A percentile compares a stretch with the other conserved stretches of the same genome.
Evolutionary conservation across 1,140 invertebrate species (phyloP).

Genomic region (Ruditapes philippinarum): DNA sequence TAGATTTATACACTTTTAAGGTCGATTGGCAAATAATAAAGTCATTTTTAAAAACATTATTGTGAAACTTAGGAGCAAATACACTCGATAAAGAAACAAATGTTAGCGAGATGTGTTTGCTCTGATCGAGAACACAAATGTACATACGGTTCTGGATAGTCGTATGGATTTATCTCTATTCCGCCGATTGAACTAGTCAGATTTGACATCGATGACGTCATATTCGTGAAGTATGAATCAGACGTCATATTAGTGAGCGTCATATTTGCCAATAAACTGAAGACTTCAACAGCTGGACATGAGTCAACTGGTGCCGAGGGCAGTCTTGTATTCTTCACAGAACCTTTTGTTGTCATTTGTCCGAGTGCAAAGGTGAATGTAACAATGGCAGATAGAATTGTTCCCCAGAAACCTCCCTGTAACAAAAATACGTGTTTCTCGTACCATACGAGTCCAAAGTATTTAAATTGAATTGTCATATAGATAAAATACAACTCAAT

Average conservation of each 20-base stretch:
- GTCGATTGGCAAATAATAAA: too few relatives aligned
- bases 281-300: constrained; percentile 32
- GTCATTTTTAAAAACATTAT: too few relatives aligned
- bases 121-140: too few relatives aligned
- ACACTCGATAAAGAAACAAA: too few relatives aligned
- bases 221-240: background rate
- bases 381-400: background rate
- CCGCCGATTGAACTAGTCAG: background rate
- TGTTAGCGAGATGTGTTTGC: too few relatives aligned
- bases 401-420: constrained; percentile 50
- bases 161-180: background rate
- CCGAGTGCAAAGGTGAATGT: constrained; percentile 36
- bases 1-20: too few relatives aligned
- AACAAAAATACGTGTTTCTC: too few relatives aligned
- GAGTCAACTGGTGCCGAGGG: constrained; percentile 23
- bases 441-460: background rate
- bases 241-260: background rate
- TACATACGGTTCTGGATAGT: constrained; percentile 33
- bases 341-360: constrained; percentile 58
- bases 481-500: background rate
- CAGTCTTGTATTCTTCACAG: constrained; percentile 48
- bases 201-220: background rate
- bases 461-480: too few relatives aligned
- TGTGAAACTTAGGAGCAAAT: too few relatives aligned
- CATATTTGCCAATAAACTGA: background rate